Conservation (phyloP, 2,888 invertebrate genomes). For the Aphrophora alni region DNA sequence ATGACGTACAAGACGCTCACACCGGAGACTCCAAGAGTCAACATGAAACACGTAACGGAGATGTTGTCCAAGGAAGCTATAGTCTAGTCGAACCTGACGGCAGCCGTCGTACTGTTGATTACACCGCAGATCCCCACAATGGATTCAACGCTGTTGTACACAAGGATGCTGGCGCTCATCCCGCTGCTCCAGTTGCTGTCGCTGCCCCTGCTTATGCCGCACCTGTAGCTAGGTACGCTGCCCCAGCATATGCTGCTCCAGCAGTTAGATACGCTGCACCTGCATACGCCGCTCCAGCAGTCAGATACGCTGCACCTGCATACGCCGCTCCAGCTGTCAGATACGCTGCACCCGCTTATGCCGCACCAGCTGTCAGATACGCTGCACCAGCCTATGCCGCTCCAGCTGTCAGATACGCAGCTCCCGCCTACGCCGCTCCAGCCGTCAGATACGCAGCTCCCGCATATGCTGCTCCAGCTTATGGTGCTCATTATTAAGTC, state of each 20-base stretch:
- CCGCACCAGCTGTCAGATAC: slow-evolving; percentile 39
- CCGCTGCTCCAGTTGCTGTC: not conserved
- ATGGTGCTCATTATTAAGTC: not conserved
- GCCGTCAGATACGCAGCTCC: slow-evolving; percentile 19
- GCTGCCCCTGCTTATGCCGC: slow-evolving; percentile 33
- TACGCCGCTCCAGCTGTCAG: slow-evolving; percentile 13
- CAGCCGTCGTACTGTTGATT: not conserved
- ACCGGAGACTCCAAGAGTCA: not conserved
- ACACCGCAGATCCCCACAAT: not conserved
- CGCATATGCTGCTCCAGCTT: not conserved
- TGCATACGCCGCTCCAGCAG: slow-evolving; percentile 42
- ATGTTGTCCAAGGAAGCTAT: not conserved
- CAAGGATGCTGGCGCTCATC: not conserved
- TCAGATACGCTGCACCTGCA: slow-evolving; percentile 2
- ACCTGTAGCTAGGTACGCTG: slow-evolving; percentile 35
- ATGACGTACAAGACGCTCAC: not conserved
- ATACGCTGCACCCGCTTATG: slow-evolving; percentile 22
- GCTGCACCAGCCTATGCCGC: not conserved
- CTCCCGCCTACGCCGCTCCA: slow-evolving; percentile 45
- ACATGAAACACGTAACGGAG: not conserved
- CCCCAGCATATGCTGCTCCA: not conserved
- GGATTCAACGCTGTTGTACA: not conserved
- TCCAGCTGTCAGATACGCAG: slow-evolving; percentile 29
- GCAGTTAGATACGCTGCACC: slow-evolving; percentile 38
- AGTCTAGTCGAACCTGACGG: not conserved